These are phyloP conservation scores for Drosophila barbarae DNA, from an alignment of 2,888 invertebrate species.

Conservation along the genomic window DNA sequence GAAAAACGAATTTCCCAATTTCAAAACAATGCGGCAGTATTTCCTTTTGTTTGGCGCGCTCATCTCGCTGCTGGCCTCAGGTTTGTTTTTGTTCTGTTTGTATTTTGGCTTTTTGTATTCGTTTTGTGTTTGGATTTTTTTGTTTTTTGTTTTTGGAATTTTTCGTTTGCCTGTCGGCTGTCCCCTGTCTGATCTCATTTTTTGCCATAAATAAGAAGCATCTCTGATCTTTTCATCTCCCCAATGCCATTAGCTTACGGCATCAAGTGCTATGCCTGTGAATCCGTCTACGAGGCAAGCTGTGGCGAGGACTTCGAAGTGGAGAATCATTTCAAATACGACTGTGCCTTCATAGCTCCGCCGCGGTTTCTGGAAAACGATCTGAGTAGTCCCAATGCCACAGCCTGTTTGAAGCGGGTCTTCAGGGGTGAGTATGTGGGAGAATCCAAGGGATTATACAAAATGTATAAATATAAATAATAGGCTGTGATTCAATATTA, in stretches of 20 bases:
- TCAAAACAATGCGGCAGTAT: conserved; percentile 54
- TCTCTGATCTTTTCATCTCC: conserved; percentile 28
- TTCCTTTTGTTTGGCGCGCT: conserved; percentile 53
- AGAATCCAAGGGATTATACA: not conserved
- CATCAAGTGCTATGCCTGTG: conserved; percentile 78
- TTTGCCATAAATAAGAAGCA: conserved; percentile 34
- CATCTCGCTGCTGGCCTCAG: conserved; percentile 53
- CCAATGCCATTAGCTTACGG: conserved; percentile 71
- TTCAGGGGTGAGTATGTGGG: conserved; percentile 70
- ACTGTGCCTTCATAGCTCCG: conserved; percentile 72
- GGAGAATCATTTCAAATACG: conserved; percentile 73
- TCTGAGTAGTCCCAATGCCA: conserved; percentile 69
- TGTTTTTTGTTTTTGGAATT: not conserved
- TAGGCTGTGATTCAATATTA: too few species aligned
- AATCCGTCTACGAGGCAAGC: conserved; percentile 74
- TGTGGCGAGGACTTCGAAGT: conserved; percentile 74
- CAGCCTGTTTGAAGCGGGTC: conserved; percentile 76
- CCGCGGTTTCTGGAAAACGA: conserved; percentile 75
- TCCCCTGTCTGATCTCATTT: conserved; percentile 33
- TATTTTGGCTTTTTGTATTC: conserved; percentile 6
- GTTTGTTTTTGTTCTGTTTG: conserved; percentile 47
- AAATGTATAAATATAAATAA: too few species aligned
- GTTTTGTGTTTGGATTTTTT: conserved; percentile 17
- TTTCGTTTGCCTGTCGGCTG: conserved; percentile 13
- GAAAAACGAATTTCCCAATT: conserved; percentile 13